These are phyloP conservation scores for Melanotaenia pygmaea DNA, from an alignment of 2,797 vertebrate genomes.

Conservation along the genomic window DNA sequence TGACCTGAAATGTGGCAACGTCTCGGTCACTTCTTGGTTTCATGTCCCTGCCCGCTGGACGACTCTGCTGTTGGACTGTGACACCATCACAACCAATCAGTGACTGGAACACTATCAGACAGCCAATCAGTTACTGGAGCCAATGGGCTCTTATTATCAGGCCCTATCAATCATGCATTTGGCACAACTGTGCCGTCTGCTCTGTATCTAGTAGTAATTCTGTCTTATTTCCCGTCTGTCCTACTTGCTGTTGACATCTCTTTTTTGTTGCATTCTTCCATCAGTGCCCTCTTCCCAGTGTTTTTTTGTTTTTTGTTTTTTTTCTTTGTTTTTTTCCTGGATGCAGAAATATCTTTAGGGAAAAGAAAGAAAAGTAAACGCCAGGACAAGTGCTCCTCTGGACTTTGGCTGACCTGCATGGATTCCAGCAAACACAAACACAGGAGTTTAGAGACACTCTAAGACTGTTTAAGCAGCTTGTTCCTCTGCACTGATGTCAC, in stretches of 20 bases:
- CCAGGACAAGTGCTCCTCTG: slow-evolving; percentile 46
- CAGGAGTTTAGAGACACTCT: slow-evolving; percentile 36
- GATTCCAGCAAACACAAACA: slow-evolving; percentile 41
- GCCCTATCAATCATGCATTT: slow-evolving; percentile 53
- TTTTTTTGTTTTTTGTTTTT: slow-evolving; percentile 13
- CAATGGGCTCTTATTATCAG: slow-evolving; percentile 39
- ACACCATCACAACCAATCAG: slow-evolving; percentile 71
- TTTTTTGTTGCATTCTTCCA: slow-evolving; percentile 18
- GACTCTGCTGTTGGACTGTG: slow-evolving; percentile 57
- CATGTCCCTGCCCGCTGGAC: slow-evolving; percentile 51
- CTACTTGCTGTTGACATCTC: slow-evolving; percentile 9
- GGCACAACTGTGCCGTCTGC: slow-evolving; percentile 21
- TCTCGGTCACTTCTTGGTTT: slow-evolving; percentile 45
- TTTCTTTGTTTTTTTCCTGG: neutral
- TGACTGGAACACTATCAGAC: slow-evolving; percentile 65
- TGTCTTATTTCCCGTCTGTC: slow-evolving; percentile 25
- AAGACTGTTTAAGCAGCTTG: slow-evolving; percentile 35
- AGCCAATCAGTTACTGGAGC: slow-evolving; percentile 65
- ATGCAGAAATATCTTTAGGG: slow-evolving; percentile 9
- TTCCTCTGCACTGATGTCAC: slow-evolving; percentile 46
- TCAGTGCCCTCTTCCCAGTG: slow-evolving; percentile 8
- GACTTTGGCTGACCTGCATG: slow-evolving; percentile 63
- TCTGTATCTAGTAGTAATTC: slow-evolving; percentile 27
- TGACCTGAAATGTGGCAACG: slow-evolving; percentile 22
- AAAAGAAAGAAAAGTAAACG: slow-evolving; percentile 21